Conservation (phyloP, 2,888 invertebrate genomes). For the Cephus sareptanus region DNA sequence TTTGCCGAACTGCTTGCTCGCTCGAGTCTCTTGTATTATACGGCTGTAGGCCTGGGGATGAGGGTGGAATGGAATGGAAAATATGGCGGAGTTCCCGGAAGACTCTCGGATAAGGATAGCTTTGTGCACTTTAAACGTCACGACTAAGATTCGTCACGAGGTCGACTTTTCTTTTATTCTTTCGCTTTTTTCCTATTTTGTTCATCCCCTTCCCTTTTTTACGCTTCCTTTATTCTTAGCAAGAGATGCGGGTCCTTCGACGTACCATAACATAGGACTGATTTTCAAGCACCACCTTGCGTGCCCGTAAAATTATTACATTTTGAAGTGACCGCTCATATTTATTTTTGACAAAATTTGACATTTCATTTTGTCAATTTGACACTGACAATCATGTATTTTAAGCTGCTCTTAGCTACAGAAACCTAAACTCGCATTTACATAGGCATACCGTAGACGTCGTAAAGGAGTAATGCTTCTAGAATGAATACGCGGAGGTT, state of each 20-base stretch:
- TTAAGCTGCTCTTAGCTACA: not conserved
- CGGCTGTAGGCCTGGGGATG: constrained; percentile 14
- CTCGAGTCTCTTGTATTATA: constrained; percentile 22
- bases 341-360: not conserved
- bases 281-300: not conserved
- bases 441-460: not conserved
- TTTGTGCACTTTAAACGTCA: constrained; percentile 50
- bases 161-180: not conserved
- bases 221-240: not conserved
- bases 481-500: constrained; percentile 52
- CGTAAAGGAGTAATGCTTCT: not conserved
- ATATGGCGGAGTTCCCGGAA: constrained; percentile 33
- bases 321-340: not conserved
- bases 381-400: not conserved
- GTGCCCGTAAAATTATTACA: not conserved
- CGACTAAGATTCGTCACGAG: constrained; percentile 53
- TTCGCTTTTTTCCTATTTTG: not conserved
- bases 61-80: constrained; percentile 40
- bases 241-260: not conserved
- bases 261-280: not conserved
- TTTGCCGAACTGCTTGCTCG: constrained; percentile 48
- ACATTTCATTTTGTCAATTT: too few species aligned
- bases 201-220: not conserved
- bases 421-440: not conserved
- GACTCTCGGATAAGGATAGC: constrained; percentile 45